A percentile compares a stretch with the other conserved stretches of the same genome.
phyloP scores from a whole-genome alignment of 2,888 invertebrate species.

The Chrysolina haemoptera region DNA sequence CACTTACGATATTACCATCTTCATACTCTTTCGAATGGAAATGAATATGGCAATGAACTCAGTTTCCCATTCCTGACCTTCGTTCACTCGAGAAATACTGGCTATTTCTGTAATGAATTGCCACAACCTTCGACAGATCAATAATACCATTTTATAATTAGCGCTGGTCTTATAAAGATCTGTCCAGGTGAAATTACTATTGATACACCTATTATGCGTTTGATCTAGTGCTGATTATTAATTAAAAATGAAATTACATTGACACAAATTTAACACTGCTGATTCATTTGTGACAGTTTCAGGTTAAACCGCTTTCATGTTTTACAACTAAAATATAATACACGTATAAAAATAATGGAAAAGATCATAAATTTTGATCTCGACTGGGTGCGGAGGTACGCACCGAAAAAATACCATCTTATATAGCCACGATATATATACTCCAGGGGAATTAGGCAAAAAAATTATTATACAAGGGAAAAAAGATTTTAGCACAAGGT shows the following conservation, averaged over 20 bases:
- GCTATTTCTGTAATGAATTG: slow-evolving; percentile 16
- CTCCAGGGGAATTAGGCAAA: background rate
- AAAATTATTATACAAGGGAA: too few relatives aligned
- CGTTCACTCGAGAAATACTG: slow-evolving; percentile 1
- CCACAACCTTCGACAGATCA: slow-evolving; percentile 8
- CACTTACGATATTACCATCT: background rate
- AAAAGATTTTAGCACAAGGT: too few relatives aligned
- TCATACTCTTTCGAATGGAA: background rate
- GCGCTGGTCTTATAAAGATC: slow-evolving; percentile 16
- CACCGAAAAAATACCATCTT: slow-evolving; percentile 11
- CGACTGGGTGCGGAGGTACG: slow-evolving; percentile 13
- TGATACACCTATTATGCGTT: slow-evolving; percentile 29
- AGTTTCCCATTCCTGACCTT: slow-evolving; percentile 12
- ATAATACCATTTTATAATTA: slow-evolving; percentile 28
- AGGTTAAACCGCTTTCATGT: slow-evolving; percentile 46
- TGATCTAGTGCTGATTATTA: slow-evolving; percentile 32
- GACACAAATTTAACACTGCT: slow-evolving; percentile 52
- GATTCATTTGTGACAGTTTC: slow-evolving; percentile 52
- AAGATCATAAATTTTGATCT: slow-evolving; percentile 18
- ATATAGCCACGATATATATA: background rate
- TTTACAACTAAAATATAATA: slow-evolving; percentile 30
- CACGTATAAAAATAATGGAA: slow-evolving; percentile 34
- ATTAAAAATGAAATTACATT: slow-evolving; percentile 46
- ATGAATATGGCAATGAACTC: slow-evolving; percentile 11
- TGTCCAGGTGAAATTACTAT: slow-evolving; percentile 16